These are phyloP conservation scores for Thermophis baileyi DNA, from an alignment of 2,113 vertebrate genomes.

Conservation along the genomic window DNA sequence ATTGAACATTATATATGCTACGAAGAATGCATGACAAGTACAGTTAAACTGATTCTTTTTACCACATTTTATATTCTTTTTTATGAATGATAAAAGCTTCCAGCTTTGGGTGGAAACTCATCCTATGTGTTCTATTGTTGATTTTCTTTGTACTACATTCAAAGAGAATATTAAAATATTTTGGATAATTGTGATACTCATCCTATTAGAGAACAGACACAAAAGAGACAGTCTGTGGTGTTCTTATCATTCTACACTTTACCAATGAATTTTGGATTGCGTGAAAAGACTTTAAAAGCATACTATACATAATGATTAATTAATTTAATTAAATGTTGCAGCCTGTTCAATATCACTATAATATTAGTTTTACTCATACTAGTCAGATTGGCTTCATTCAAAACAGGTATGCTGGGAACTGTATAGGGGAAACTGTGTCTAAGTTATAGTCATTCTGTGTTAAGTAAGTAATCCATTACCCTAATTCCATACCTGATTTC, in stretches of 20 bases:
- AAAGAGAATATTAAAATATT: background rate
- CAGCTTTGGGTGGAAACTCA: background rate
- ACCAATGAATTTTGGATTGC: background rate
- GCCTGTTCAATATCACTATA: background rate
- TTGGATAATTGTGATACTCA: background rate
- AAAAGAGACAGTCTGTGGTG: background rate
- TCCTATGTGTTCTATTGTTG: background rate
- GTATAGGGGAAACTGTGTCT: background rate
- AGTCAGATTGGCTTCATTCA: background rate
- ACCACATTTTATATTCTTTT: background rate
- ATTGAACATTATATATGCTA: background rate
- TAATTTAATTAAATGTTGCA: background rate
- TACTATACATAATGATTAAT: background rate
- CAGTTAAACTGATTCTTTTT: background rate
- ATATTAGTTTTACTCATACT: background rate
- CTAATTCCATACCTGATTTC: background rate
- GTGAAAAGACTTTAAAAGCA: background rate
- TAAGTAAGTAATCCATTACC: background rate
- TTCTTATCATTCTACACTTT: background rate
- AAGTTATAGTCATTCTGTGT: background rate
- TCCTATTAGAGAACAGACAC: background rate
- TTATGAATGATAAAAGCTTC: background rate
- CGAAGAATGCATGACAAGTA: background rate
- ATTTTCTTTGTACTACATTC: background rate
- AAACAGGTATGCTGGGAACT: background rate